Base-by-base conservation (phyloP, 2,113 vertebrate genomes). In the Platycercus adscitus region DNA sequence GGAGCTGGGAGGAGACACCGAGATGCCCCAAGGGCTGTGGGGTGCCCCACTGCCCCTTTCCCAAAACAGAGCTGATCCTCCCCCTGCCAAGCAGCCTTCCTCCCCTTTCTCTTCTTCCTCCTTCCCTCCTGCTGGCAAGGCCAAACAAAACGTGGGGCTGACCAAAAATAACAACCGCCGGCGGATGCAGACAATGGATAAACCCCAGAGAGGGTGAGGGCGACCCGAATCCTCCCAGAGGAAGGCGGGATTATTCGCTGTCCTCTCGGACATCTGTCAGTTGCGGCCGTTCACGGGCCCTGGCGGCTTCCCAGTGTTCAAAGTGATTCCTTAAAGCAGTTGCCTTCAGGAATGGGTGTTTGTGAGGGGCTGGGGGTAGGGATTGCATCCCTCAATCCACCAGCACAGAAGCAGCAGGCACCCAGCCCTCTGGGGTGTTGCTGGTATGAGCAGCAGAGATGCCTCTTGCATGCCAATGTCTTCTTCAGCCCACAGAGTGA, bases 101-200 rank as follows among this genome's bases (percentile, higher is more conserved):
- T 90, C 76, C 43, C 49, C 23, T 88, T 93, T 89, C 86, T 93
- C 81, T 60, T 96, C 93, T 91, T 96, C 86, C 63, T 96, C 71
- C 75, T 92, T 93, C 79, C 80, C 92, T 86, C 58, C 89, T 69
- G 73, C 88, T 46, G 26, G 90, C 0, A 1, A 71, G 83, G 91
- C 93, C 95, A 96, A 96, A 89, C 63, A 91, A 95, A 96, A 94
- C 7, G 52, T 0, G 1, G 49, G 13, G 73, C 93, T 90, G 90
- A 94, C 90, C 95, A 96, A 93, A 93, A 96, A 95, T 96, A 94
- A 95, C 95, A 95, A 88, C 76, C 0, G 19, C 93, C 19, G 6
- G 77, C 88, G 95, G 88, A 93, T 93, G 85, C 93, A 96, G 95
- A 96, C 95, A 96, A 96, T 90, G 95, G 95, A 93, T 94, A 96